Base-by-base conservation (phyloP, 2,797 vertebrate genomes). In the Acridotheres tristis region DNA sequence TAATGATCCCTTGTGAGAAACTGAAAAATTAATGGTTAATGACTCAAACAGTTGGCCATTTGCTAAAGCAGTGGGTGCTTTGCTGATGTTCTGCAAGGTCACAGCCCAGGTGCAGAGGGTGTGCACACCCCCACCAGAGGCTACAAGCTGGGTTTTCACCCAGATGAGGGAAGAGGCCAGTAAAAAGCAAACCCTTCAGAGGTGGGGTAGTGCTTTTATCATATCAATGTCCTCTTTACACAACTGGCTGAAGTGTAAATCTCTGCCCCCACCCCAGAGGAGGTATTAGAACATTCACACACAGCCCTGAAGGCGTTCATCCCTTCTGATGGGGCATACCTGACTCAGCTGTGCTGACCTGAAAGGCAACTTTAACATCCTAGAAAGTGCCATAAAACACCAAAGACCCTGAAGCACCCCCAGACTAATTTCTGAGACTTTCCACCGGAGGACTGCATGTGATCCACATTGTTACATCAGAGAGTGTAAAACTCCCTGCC, bases 301-400 rank as follows among this genome's bases (percentile, higher is more conserved):
- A 8, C 8, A 8, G 10, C 34, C 14, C 30, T 34, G 65, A 69
- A 69, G 16, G 30, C 26, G 30, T 26, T 71, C 16, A 18, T 55
- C 16, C 21, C 34, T 62, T 55, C 57, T 65, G 17, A 40, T 8
- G 45, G 38, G 21, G 29, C 38, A 51, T 4, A 45, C 30, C 45
- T 34, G 29, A 36, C 36, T 22, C 23, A 51, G 12, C 29, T 13
- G 13, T 0, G 0, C 25, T 45, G 57, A 57, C 1, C 25, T 58
- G n/a, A 71, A 65, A 16, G 45, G n/a, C 23, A 63, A n/a, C n/a
- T 58, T 8, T 7, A 6, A 11, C 18, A 9, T 26, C 16, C 45
- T 30, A 45, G n/a, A 38, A 45, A 14, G 14, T 51, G 23, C 36
- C 38, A 65, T 22, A 51, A 65, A 30, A 10, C 20, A 40, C 22